Percentiles rank a stretch among this genome's conserved stretches.
Evolutionary conservation across 2,797 vertebrate species (phyloP).

Genomic region (Tokudaia tokunoshimensis): DNA sequence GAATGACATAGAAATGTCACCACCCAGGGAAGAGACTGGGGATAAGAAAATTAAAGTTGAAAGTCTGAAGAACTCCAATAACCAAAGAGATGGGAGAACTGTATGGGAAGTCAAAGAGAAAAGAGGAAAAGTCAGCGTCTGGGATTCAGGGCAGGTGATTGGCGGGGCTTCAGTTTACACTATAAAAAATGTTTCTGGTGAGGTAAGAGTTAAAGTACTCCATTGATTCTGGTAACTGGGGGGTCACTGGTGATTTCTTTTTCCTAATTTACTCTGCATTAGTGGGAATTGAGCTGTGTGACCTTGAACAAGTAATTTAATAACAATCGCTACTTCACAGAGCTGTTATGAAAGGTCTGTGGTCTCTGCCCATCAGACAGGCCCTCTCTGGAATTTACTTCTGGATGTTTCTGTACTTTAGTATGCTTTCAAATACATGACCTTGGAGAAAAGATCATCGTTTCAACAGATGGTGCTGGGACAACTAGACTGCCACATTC

Average conservation of each 20-base stretch:
- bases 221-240: neutral
- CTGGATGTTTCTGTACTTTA: neutral
- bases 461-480: slow-evolving; percentile 17
- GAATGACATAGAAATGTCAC: neutral
- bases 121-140: neutral
- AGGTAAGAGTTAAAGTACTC: neutral
- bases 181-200: neutral
- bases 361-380: slow-evolving; percentile 24
- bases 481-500: neutral
- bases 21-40: neutral
- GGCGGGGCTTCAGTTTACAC: neutral
- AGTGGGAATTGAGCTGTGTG: slow-evolving; percentile 2
- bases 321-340: slow-evolving; percentile 32
- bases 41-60: neutral
- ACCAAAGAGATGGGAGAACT: neutral
- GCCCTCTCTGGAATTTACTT: slow-evolving; percentile 54
- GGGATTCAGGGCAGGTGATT: neutral
- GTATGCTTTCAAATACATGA: slow-evolving; percentile 49
- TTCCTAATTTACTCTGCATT: neutral
- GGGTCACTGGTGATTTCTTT: neutral
- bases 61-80: neutral
- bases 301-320: slow-evolving; percentile 54
- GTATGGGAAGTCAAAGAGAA: neutral
- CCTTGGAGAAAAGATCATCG: slow-evolving; percentile 4
- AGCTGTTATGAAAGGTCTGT: slow-evolving; percentile 43